Evolutionary conservation across 92 coral and sea anemone genomes (phyloP).

Genomic region (Palythoa grandis): DNA sequence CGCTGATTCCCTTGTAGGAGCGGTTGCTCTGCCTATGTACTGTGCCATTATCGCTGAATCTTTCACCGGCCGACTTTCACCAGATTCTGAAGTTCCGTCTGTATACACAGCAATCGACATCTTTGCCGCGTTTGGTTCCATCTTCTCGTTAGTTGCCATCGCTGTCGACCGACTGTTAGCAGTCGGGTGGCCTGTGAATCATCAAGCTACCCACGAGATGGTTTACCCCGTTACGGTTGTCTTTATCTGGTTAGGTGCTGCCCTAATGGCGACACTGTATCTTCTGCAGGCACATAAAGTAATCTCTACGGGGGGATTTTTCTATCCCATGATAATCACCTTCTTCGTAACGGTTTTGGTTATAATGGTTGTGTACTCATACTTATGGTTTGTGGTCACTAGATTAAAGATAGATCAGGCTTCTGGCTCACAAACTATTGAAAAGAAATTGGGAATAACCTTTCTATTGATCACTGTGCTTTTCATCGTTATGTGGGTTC

Average conservation of each 20-base stretch:
- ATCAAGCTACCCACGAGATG: neutral
- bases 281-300: neutral
- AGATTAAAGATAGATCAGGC: constrained; percentile 4
- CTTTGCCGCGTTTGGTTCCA: constrained; percentile 40
- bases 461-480: constrained; percentile 28
- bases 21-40: constrained; percentile 28
- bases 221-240: neutral
- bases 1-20: constrained; percentile 31
- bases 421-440: constrained; percentile 13
- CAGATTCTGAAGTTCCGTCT: neutral
- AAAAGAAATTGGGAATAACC: constrained; percentile 30
- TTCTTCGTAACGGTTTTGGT: constrained; percentile 22
- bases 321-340: constrained; percentile 31
- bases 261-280: neutral
- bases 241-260: constrained; percentile 30
- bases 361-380: constrained; percentile 9
- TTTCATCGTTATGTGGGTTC: constrained; percentile 36
- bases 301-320: neutral
- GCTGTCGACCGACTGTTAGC: constrained; percentile 27
- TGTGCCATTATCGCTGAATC: neutral
- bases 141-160: constrained; percentile 36
- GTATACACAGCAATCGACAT: constrained; percentile 36
- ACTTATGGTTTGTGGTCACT: constrained; percentile 17
- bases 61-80: neutral
- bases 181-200: constrained; percentile 11